These are phyloP conservation scores for Drosophila triauraria DNA, from an alignment of 1,140 invertebrate species.

Conservation along the genomic window DNA sequence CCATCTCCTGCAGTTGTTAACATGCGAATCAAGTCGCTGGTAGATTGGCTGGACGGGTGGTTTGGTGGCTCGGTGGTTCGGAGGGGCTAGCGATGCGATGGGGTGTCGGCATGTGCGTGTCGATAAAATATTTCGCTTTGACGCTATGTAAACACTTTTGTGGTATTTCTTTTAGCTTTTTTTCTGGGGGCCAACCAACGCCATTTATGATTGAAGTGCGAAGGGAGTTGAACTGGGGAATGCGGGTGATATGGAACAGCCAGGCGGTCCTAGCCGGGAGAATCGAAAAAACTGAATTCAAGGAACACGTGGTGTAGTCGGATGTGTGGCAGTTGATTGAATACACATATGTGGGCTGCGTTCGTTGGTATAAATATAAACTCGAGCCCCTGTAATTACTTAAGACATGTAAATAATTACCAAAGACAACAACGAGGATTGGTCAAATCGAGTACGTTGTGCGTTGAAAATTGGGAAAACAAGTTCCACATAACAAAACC, in stretches of 20 bases:
- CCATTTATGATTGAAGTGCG: conserved; percentile 40
- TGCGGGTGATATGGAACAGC: background rate
- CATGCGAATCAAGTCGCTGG: conserved; percentile 65
- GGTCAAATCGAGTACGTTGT: background rate
- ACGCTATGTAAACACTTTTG: conserved; percentile 77
- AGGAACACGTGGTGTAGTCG: conserved; percentile 9
- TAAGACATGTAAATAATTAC: conserved; percentile 4
- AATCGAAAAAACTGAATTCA: conserved; percentile 2
- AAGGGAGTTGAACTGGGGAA: background rate
- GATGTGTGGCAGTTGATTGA: conserved; percentile 24
- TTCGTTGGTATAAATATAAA: conserved; percentile 15
- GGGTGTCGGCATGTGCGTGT: conserved; percentile 68
- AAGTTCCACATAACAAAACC: background rate
- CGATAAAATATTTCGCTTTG: conserved; percentile 81
- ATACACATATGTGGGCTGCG: conserved; percentile 2
- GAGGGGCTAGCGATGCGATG: conserved; percentile 5
- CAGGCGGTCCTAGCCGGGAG: background rate
- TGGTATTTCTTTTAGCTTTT: conserved; percentile 55
- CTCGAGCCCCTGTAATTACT: conserved; percentile 1
- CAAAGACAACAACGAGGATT: background rate
- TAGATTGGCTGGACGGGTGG: conserved; percentile 23
- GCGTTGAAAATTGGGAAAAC: background rate
- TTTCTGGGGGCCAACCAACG: conserved; percentile 45
- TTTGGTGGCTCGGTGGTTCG: background rate
- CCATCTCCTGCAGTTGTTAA: conserved; percentile 57